Percentiles rank a stretch among this genome's conserved stretches.
phyloP scores from a whole-genome alignment of 1,140 invertebrate genomes.

The Apocrypta bakeri region DNA sequence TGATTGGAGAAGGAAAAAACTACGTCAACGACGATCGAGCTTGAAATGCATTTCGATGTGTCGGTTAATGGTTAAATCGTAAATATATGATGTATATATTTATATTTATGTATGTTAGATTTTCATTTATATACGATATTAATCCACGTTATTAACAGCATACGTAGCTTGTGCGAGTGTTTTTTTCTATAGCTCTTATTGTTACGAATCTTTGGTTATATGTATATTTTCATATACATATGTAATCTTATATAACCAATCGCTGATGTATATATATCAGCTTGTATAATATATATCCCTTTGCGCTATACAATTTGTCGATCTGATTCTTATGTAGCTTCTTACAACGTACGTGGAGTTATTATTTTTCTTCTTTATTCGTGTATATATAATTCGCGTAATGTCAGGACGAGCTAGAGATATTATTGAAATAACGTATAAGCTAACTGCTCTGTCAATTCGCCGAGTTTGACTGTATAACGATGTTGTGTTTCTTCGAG shows the following conservation, averaged over 20 bases:
- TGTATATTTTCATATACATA: conserved; percentile 6
- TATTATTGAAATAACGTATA: no score
- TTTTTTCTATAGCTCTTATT: conserved; percentile 24
- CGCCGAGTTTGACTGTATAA: no score
- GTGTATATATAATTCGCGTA: no score
- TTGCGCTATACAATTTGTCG: background rate
- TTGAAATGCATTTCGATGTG: conserved; percentile 5
- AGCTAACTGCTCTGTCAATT: no score
- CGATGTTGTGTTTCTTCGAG: no score
- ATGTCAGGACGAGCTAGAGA: no score
- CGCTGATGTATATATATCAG: background rate
- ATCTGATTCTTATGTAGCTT: background rate
- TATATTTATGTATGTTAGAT: background rate
- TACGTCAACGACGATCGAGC: background rate
- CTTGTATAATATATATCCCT: background rate
- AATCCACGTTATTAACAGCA: background rate
- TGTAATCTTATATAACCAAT: background rate
- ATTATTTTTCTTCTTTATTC: no score
- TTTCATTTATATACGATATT: background rate
- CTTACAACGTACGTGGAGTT: background rate
- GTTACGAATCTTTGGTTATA: background rate
- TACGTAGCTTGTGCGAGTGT: conserved; percentile 18
- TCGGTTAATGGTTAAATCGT: conserved; percentile 18
- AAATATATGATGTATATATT: background rate
- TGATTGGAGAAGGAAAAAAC: background rate